These are phyloP conservation scores for Platycheirus albimanus DNA, from an alignment of 2,888 invertebrate species.

Conservation along the genomic window DNA sequence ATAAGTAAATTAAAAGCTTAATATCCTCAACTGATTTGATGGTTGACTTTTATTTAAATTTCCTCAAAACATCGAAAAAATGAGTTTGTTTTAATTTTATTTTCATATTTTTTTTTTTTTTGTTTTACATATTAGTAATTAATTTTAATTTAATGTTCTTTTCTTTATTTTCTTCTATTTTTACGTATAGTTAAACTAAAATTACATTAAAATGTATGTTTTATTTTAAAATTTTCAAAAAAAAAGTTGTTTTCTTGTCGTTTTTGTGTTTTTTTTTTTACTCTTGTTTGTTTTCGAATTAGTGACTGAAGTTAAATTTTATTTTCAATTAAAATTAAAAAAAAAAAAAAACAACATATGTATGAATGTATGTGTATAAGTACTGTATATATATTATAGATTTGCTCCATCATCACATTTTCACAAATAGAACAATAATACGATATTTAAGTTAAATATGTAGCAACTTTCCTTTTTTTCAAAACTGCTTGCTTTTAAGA, in stretches of 20 bases:
- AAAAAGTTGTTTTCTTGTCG: constrained; percentile 19
- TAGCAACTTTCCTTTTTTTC: constrained; percentile 42
- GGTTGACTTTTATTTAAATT: constrained; percentile 20
- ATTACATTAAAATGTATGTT: constrained; percentile 50
- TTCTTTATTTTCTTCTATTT: constrained; percentile 43
- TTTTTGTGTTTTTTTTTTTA: constrained; percentile 34
- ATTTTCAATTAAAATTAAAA: constrained; percentile 41
- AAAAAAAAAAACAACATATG: constrained; percentile 10
- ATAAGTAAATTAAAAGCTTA: too few relatives aligned
- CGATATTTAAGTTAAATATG: constrained; percentile 9
- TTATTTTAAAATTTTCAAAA: constrained; percentile 16
- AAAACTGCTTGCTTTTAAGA: constrained; percentile 38
- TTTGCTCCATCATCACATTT: constrained; percentile 55
- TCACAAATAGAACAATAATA: constrained; percentile 60
- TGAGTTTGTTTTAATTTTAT: constrained; percentile 64
- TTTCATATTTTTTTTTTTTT: constrained; percentile 42
- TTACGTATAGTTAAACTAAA: constrained; percentile 70
- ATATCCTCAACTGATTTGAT: neutral
- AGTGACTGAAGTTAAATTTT: constrained; percentile 23
- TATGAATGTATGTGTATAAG: constrained; percentile 21
- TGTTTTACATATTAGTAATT: constrained; percentile 73
- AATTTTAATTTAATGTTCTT: constrained; percentile 55
- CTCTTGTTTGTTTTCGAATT: constrained; percentile 30
- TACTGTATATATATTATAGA: constrained; percentile 31
- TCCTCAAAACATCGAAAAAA: constrained; percentile 66